These are phyloP conservation scores for Drosophila formosana DNA, from an alignment of 2,888 invertebrate species.

Conservation along the genomic window DNA sequence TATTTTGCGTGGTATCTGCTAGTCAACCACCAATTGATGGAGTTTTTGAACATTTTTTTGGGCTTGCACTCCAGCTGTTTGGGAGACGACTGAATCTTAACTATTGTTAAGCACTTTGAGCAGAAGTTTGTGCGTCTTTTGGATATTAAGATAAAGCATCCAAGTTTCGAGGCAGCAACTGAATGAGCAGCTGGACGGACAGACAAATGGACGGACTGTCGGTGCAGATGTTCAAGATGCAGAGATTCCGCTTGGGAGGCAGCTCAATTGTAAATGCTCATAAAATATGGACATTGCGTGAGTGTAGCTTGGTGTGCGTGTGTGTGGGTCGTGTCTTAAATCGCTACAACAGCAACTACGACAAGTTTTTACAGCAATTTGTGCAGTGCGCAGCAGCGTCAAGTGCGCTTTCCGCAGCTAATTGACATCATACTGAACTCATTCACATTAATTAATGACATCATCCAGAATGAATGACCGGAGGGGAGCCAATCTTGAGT, in stretches of 20 bases:
- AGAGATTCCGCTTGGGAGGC: constrained; percentile 31
- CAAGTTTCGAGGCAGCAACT: constrained; percentile 42
- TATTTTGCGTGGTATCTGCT: constrained; percentile 1
- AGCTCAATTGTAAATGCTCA: constrained; percentile 53
- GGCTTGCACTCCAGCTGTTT: constrained; percentile 12
- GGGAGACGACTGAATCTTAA: constrained; percentile 45
- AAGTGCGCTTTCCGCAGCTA: constrained; percentile 79
- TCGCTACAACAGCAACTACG: constrained; percentile 30
- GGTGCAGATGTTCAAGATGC: constrained; percentile 33
- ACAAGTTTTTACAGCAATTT: constrained; percentile 58
- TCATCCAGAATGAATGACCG: constrained; percentile 62
- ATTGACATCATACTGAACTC: constrained; percentile 81
- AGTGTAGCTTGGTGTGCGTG: constrained; percentile 8
- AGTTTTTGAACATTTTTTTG: background rate
- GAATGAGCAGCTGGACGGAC: constrained; percentile 1
- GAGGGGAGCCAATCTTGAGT: constrained; percentile 13
- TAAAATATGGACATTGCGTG: constrained; percentile 47
- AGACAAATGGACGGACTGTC: background rate
- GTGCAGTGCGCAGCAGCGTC: constrained; percentile 59
- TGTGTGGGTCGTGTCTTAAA: constrained; percentile 46
- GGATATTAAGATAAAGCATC: constrained; percentile 65
- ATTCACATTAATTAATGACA: constrained; percentile 81
- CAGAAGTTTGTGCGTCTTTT: constrained; percentile 51
- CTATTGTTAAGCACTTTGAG: constrained; percentile 67
- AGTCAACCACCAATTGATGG: background rate